phyloP scores from a whole-genome alignment of 2,113 vertebrate genomes.

The Climacteris rufus region DNA sequence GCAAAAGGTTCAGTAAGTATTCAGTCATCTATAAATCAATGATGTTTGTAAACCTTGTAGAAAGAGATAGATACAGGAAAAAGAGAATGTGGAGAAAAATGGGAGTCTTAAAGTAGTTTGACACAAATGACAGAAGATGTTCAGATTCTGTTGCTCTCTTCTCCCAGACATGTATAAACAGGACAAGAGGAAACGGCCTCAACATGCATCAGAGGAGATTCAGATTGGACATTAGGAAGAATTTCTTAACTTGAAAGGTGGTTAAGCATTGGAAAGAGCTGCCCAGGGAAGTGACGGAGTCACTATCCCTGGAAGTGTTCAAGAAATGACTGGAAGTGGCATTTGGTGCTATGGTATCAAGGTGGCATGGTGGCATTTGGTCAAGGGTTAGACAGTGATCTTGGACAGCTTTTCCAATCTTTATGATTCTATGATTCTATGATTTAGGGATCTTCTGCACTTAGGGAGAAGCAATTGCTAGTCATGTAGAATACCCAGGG shows the following conservation, averaged over 20 bases:
- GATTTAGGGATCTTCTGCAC: neutral
- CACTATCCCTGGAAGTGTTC: neutral
- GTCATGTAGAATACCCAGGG: neutral
- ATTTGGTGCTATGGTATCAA: neutral
- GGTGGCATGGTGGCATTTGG: neutral
- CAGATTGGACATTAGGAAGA: neutral
- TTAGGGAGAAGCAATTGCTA: neutral
- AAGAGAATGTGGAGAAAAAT: neutral
- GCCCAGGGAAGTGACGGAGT: neutral
- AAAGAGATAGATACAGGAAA: neutral
- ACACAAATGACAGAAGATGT: neutral
- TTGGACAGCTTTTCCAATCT: neutral
- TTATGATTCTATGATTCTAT: neutral
- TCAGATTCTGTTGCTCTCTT: neutral
- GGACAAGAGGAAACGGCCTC: neutral
- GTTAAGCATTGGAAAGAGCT: neutral
- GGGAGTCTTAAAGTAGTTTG: neutral
- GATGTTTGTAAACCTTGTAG: neutral
- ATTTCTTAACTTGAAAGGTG: neutral
- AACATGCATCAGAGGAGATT: neutral
- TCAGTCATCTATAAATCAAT: neutral
- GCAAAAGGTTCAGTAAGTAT: neutral
- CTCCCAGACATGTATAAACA: neutral
- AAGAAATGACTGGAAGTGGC: neutral
- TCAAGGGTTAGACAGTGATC: neutral